Evolutionary conservation across 2,888 invertebrate species (phyloP).

Genomic region (Quadroppia sp.): DNA sequence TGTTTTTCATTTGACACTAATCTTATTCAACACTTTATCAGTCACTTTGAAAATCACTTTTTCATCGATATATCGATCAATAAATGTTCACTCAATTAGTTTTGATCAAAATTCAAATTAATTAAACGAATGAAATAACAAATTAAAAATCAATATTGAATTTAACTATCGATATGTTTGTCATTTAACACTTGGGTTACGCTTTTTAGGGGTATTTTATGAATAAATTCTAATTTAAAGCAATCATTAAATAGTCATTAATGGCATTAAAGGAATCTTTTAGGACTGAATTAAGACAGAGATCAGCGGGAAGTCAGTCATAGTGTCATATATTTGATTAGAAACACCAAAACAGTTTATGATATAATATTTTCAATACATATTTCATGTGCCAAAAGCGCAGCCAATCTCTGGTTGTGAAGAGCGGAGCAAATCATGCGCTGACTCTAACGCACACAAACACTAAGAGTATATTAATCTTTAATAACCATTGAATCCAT

Average conservation of each 20-base stretch:
- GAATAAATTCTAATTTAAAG: background rate
- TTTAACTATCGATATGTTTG: too few species aligned
- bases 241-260: conserved; percentile 3
- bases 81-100: too few species aligned
- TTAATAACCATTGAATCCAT: conserved; percentile 9
- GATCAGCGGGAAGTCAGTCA: background rate
- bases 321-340: background rate
- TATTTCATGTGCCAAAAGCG: conserved; percentile 15
- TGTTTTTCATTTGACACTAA: too few species aligned
- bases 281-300: background rate
- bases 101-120: too few species aligned
- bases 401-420: background rate
- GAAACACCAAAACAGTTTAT: background rate
- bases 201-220: background rate
- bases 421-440: background rate
- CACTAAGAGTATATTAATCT: conserved; percentile 10
- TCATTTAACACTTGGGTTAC: background rate
- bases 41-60: too few species aligned
- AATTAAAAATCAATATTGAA: too few species aligned
- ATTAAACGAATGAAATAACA: too few species aligned
- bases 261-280: background rate
- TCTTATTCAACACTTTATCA: too few species aligned
- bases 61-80: too few species aligned
- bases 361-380: background rate
- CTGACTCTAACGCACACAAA: background rate